Evolutionary conservation across 1,140 invertebrate genomes (phyloP), one percentile per base, ranked within the genome.

Genomic region (Heliconius eleuchia): DNA sequence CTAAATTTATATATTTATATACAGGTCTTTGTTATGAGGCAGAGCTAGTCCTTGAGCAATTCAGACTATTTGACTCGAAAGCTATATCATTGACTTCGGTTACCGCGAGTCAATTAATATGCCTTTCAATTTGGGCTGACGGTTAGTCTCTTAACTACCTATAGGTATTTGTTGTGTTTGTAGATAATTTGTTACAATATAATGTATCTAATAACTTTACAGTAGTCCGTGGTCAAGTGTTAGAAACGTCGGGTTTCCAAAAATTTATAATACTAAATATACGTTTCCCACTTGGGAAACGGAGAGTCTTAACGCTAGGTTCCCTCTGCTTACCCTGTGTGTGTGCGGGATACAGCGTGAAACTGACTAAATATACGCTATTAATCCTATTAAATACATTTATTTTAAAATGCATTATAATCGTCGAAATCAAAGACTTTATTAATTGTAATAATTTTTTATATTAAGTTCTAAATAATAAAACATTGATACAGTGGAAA

Each of bases 101-200:
- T 84, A 80, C 70, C 79, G 73, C 80, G 77, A 82, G 80, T 81
- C 83, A 83, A 85, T 85, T 85, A 83, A 85, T 85, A 83, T 83
- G 83, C 80, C 82, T 81, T 85, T 83, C 83, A 81, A 78, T 81
- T 77, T 77, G 46, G 39, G 66, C 66, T 46, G 74, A 76, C 60
- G 11, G 52, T 39, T 57, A 46, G 60, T 66, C 23, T 66, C 27
- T 66, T 16, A 66, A 66, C 9, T 66, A 66, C 1, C 11, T 66
- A 30, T 66, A 66, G 57, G 57, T 39, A 71, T 71, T 37, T 34
- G 8, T 19, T 34, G 30, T 71, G 18, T 71, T 71, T 57, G 19
- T 23, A 23, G 6, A 57, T 23, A 57, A n/a, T 23, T 55, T 55
- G 16, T 55, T 6, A 55, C 3, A 55, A 55, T 55, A 37, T 55